Evolutionary conservation across 1,140 invertebrate genomes (phyloP).

Genomic region (Steinernema khuongi): DNA sequence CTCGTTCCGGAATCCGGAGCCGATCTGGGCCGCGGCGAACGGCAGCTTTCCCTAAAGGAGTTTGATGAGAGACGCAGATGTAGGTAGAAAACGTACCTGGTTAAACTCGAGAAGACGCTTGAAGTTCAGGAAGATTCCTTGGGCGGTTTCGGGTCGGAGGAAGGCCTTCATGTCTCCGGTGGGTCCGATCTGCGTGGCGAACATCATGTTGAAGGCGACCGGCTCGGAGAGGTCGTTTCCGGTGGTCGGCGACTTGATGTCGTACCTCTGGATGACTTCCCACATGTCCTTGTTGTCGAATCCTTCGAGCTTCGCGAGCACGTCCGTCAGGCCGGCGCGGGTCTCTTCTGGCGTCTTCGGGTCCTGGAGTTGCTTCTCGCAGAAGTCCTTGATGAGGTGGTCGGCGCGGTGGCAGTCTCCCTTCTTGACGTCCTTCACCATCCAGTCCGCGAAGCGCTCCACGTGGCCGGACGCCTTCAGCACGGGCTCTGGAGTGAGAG

Average conservation of each 20-base stretch:
- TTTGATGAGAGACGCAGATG: background rate
- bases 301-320: constrained; percentile 68
- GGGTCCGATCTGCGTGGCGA: constrained; percentile 90
- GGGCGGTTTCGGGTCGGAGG: constrained; percentile 91
- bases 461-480: constrained; percentile 97
- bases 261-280: constrained; percentile 73
- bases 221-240: constrained; percentile 88
- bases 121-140: constrained; percentile 99
- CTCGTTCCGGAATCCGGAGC: constrained; percentile 96
- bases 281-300: constrained; percentile 83
- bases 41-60: constrained; percentile 74
- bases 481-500: constrained; percentile 90
- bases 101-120: constrained; percentile 93
- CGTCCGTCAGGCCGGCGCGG: constrained; percentile 61
- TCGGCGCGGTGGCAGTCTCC: constrained; percentile 95
- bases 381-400: constrained; percentile 81
- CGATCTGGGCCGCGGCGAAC: constrained; percentile 95
- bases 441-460: constrained; percentile 94
- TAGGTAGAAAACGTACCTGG: constrained; percentile 58
- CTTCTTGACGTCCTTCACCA: constrained; percentile 92
- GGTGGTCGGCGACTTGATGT: constrained; percentile 88
- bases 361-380: constrained; percentile 74
- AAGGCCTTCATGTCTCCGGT: constrained; percentile 66
- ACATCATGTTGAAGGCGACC: constrained; percentile 98
- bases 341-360: constrained; percentile 72